phyloP scores from a whole-genome alignment of 2,797 vertebrate species.

The Spinus olivaceus region DNA sequence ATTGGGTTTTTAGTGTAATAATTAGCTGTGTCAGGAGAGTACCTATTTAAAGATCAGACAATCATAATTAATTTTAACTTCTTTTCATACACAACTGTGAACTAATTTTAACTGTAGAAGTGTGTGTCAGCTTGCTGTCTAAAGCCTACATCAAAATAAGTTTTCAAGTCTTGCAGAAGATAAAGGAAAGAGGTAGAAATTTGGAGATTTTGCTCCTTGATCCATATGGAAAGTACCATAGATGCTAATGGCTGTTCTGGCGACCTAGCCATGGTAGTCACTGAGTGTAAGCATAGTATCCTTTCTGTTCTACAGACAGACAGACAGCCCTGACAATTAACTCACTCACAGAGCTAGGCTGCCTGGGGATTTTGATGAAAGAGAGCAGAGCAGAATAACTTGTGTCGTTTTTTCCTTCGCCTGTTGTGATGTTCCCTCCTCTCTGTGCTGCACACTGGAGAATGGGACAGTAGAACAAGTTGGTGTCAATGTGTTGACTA shows the following conservation, averaged over 20 bases:
- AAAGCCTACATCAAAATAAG: not conserved
- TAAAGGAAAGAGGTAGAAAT: not conserved
- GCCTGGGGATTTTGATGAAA: not conserved
- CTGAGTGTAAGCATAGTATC: not conserved
- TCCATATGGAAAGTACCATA: not conserved
- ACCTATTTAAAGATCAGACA: not conserved
- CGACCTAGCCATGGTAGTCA: rapidly evolving
- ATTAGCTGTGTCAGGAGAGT: not conserved
- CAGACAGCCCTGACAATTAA: not conserved
- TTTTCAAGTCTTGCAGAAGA: not conserved
- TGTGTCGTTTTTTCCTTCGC: rapidly evolving
- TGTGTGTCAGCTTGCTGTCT: not conserved
- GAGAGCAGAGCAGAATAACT: not conserved
- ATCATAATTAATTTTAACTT: not conserved
- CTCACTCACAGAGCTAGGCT: not conserved
- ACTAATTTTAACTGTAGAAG: not conserved
- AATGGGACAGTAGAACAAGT: not conserved
- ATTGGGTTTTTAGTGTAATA: not conserved
- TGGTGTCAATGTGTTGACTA: not conserved
- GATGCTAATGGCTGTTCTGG: not conserved
- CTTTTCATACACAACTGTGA: not conserved
- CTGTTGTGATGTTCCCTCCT: not conserved
- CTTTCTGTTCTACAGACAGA: not conserved
- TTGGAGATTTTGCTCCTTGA: not conserved
- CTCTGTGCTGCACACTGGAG: not conserved